Evolutionary conservation across 2,113 vertebrate genomes (phyloP).

Genomic region (Prunella himalayana): DNA sequence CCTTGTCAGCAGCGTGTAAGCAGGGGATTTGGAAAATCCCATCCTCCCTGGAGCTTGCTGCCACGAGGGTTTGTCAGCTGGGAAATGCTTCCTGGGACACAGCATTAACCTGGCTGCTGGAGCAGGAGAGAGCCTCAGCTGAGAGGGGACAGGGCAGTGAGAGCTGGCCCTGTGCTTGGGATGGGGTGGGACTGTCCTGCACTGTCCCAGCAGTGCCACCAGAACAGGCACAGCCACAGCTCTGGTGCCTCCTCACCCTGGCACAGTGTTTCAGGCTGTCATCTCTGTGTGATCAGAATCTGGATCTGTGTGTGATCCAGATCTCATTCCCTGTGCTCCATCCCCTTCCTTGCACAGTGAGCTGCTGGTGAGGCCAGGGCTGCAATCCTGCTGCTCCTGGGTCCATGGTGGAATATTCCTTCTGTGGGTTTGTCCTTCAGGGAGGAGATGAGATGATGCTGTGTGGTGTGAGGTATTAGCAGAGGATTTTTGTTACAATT

Average conservation of each 20-base stretch:
- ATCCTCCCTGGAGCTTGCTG: background rate
- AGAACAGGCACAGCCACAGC: background rate
- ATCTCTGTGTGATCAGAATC: too few relatives aligned
- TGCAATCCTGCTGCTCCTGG: background rate
- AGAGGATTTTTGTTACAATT: background rate
- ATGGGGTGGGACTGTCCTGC: background rate
- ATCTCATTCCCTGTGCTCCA: background rate
- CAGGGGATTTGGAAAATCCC: conserved; percentile 9
- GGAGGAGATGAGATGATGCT: background rate
- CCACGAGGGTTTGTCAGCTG: background rate
- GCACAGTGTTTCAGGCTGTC: background rate
- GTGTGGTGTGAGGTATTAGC: background rate
- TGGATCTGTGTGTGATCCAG: too few relatives aligned
- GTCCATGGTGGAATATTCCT: rapidly evolving
- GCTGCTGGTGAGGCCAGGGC: background rate
- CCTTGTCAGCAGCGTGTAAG: background rate
- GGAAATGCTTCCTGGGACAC: background rate
- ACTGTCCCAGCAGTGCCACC: background rate
- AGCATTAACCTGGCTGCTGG: rapidly evolving
- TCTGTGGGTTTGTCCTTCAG: rapidly evolving
- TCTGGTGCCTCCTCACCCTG: background rate
- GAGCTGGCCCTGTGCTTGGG: background rate
- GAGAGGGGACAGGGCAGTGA: rapidly evolving
- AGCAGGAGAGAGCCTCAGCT: background rate
- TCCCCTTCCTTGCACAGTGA: rapidly evolving